A percentile compares a stretch with the other conserved stretches of the same genome.
These are phyloP conservation scores for Ciconia stormi DNA, from an alignment of 2,113 vertebrate species.

Conservation along the genomic window DNA sequence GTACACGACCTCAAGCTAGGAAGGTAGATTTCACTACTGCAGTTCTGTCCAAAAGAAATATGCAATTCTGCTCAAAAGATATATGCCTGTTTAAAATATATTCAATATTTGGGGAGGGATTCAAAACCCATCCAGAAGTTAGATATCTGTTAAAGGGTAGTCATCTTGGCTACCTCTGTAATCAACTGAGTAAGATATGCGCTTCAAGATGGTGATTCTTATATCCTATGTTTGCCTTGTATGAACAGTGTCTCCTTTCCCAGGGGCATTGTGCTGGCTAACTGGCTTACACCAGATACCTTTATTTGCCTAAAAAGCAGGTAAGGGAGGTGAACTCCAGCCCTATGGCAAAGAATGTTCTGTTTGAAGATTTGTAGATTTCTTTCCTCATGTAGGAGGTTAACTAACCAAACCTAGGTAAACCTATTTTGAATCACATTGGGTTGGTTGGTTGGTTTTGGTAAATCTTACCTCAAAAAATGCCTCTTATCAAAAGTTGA, in stretches of 20 bases:
- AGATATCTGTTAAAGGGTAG: background rate
- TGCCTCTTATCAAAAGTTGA: background rate
- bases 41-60: background rate
- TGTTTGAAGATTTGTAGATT: background rate
- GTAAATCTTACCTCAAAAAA: background rate
- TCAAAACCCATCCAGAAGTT: background rate
- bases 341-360: background rate
- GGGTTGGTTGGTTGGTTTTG: accelerated
- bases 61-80: background rate
- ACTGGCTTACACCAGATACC: background rate
- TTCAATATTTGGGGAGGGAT: background rate
- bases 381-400: background rate
- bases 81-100: background rate
- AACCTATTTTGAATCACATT: background rate
- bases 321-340: background rate
- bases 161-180: background rate
- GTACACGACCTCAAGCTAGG: background rate
- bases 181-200: background rate
- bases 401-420: background rate
- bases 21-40: background rate
- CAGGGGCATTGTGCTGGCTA: background rate
- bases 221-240: background rate
- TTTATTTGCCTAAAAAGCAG: too few relatives aligned
- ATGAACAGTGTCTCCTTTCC: background rate
- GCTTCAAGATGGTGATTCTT: background rate